phyloP scores from a whole-genome alignment of 2,797 vertebrate species.

The Oryzias sinensis region DNA sequence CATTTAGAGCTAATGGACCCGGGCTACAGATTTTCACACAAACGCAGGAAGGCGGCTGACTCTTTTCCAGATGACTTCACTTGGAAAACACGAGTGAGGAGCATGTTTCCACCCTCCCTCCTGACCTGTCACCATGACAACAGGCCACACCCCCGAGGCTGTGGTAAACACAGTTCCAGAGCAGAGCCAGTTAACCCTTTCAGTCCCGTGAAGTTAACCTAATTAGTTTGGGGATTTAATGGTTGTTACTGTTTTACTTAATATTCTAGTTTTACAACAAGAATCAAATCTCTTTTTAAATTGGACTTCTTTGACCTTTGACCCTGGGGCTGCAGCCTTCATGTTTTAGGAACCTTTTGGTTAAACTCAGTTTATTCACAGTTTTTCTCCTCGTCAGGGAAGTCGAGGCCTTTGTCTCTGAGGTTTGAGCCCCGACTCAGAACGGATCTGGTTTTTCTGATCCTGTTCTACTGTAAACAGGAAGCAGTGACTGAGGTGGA shows the following conservation, averaged over 20 bases:
- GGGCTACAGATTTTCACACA: constrained; percentile 5
- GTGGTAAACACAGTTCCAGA: constrained; percentile 17
- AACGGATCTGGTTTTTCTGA: too few relatives aligned
- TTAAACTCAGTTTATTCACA: too few relatives aligned
- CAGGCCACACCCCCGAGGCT: constrained; percentile 17
- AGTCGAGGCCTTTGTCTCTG: too few relatives aligned
- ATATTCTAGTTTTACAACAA: too few relatives aligned
- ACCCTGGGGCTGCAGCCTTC: too few relatives aligned
- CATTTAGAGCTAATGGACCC: not conserved
- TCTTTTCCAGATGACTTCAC: constrained; percentile 57
- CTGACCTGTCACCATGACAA: constrained; percentile 11
- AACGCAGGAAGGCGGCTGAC: constrained; percentile 4
- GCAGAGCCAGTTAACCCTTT: constrained; percentile 40
- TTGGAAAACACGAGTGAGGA: constrained; percentile 30
- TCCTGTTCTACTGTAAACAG: not conserved
- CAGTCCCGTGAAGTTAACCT: not conserved
- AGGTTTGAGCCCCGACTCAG: too few relatives aligned
- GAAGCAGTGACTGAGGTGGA: not conserved
- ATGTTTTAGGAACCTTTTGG: too few relatives aligned
- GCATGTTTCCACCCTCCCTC: not conserved
- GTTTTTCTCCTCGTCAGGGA: too few relatives aligned
- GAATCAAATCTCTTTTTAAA: too few relatives aligned
- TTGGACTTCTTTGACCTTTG: too few relatives aligned
- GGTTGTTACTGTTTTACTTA: not conserved
- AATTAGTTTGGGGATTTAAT: not conserved